phyloP scores from a whole-genome alignment of 2,113 vertebrate genomes.

The Nibea coibor region DNA sequence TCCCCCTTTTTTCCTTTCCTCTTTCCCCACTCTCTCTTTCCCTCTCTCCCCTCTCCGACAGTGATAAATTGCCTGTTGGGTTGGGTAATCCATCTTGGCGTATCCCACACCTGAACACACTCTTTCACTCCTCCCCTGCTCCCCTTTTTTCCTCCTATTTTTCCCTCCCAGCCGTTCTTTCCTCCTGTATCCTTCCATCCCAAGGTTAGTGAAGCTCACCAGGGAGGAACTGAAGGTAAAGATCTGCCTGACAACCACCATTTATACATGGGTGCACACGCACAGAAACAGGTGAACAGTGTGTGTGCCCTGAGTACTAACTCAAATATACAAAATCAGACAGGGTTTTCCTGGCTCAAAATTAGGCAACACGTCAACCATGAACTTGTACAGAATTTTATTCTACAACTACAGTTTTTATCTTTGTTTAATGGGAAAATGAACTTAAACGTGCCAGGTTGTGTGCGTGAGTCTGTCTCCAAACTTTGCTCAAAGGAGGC shows the following conservation, averaged over 20 bases:
- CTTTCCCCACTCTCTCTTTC: slow-evolving; percentile 37
- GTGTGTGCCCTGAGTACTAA: slow-evolving; percentile 5
- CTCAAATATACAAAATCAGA: slow-evolving; percentile 27
- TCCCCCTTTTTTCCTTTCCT: slow-evolving; percentile 20
- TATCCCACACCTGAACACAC: slow-evolving; percentile 75
- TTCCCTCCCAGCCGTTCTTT: slow-evolving; percentile 41
- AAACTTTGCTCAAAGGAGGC: not conserved
- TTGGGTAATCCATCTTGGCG: slow-evolving; percentile 81
- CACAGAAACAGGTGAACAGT: slow-evolving; percentile 33
- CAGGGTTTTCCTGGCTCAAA: not conserved
- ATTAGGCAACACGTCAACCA: not conserved
- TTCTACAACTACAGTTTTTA: not conserved
- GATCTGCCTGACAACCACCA: slow-evolving; percentile 55
- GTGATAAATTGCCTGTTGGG: slow-evolving; percentile 79
- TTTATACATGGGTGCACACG: slow-evolving; percentile 14
- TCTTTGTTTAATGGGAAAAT: not conserved
- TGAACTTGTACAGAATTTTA: not conserved
- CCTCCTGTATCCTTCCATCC: slow-evolving; percentile 53
- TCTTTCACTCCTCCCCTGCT: slow-evolving; percentile 45
- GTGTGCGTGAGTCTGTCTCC: not conserved
- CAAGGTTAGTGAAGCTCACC: slow-evolving; percentile 74
- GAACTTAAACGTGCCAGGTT: not conserved
- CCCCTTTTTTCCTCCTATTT: slow-evolving; percentile 44
- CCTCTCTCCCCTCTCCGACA: slow-evolving; percentile 70
- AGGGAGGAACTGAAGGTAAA: slow-evolving; percentile 59